A percentile compares a stretch with the other conserved stretches of the same genome.
Conservation (phyloP, 1,140 invertebrate species). For the Drosophila suzukii region DNA sequence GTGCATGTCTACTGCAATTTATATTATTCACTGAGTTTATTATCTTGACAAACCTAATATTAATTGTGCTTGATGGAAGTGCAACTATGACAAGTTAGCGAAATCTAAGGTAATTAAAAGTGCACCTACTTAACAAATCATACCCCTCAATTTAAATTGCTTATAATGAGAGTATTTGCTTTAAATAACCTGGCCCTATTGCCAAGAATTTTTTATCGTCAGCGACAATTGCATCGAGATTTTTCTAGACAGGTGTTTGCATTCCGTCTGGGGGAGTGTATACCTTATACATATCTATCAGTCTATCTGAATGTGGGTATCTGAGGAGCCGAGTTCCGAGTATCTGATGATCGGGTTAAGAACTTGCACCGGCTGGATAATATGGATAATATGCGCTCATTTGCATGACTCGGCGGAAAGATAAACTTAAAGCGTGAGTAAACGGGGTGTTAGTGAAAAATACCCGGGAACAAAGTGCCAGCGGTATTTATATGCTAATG, state of each 20-base stretch:
- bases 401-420: constrained; percentile 72
- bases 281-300: constrained; percentile 2
- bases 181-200: background rate
- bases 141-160: background rate
- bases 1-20: constrained; percentile 6
- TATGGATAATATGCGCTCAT: constrained; percentile 62
- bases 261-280: constrained; percentile 26
- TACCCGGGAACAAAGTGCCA: constrained; percentile 40
- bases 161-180: constrained; percentile 1
- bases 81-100: background rate
- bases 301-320: background rate
- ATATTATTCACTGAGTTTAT: background rate
- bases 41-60: constrained; percentile 1
- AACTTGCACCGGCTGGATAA: constrained; percentile 37
- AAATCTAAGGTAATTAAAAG: background rate
- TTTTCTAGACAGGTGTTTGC: constrained; percentile 32
- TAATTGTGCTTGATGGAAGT: background rate
- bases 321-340: background rate
- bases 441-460: constrained; percentile 36
- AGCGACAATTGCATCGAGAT: constrained; percentile 40
- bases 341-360: constrained; percentile 9
- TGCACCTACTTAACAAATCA: background rate
- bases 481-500: constrained; percentile 32
- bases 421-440: constrained; percentile 59
- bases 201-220: constrained; percentile 14